Evolutionary conservation across 2,113 vertebrate genomes (phyloP).

Genomic region (Eulemur macaco): DNA sequence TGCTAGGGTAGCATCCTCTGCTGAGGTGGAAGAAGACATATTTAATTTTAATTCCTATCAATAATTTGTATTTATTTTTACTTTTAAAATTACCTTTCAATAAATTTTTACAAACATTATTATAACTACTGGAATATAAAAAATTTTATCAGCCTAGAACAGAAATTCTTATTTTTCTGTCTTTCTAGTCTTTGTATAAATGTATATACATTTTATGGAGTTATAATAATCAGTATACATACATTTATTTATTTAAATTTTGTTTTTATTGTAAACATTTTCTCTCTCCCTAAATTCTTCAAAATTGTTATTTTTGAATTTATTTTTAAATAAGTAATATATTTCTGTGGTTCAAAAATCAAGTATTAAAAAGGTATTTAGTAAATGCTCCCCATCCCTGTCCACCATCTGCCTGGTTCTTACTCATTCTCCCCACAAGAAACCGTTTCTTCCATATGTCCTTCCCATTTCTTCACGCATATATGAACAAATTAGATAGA

Average conservation of each 20-base stretch:
- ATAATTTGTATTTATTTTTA: background rate
- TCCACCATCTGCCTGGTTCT: background rate
- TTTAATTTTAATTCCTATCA: background rate
- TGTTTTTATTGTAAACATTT: background rate
- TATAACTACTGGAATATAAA: background rate
- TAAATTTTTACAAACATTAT: background rate
- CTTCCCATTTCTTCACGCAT: background rate
- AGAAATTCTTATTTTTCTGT: background rate
- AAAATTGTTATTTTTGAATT: background rate
- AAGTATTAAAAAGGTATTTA: background rate
- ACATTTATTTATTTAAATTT: background rate
- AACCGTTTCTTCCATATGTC: background rate
- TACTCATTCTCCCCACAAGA: background rate
- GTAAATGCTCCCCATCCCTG: background rate
- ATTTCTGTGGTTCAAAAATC: background rate
- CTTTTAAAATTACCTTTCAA: background rate
- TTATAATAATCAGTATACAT: background rate
- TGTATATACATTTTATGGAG: background rate
- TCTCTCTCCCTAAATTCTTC: background rate
- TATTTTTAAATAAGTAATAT: background rate
- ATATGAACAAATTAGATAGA: too few species aligned
- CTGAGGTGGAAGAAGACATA: background rate
- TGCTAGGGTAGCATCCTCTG: conserved; percentile 85
- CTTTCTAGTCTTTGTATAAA: background rate
- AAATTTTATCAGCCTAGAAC: background rate